Conservation (phyloP, 2,797 vertebrate genomes). For the Pseudochirops cupreus region DNA sequence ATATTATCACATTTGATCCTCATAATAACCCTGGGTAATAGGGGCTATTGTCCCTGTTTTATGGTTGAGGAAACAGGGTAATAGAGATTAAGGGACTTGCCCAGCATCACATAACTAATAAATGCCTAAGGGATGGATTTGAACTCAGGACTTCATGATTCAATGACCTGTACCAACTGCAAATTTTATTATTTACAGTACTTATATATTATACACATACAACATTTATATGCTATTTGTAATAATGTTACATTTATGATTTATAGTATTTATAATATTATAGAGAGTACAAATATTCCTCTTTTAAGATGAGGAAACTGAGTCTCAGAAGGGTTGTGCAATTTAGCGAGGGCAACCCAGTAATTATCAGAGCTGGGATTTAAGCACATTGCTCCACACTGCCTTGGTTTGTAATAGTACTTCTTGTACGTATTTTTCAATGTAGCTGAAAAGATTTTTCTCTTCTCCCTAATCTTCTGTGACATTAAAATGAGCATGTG, state of each 20-base stretch:
- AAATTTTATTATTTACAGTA: not conserved
- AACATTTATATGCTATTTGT: not conserved
- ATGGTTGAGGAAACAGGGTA: slow-evolving; percentile 5
- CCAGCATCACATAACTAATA: slow-evolving; percentile 1
- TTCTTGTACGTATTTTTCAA: not conserved
- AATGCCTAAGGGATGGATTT: not conserved
- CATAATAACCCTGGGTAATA: not conserved
- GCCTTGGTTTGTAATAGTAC: not conserved
- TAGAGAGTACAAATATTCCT: not conserved
- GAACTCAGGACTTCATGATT: slow-evolving; percentile 15
- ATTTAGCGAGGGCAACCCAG: not conserved
- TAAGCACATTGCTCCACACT: not conserved
- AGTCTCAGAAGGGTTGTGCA: not conserved
- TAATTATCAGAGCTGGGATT: not conserved
- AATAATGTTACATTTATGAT: not conserved
- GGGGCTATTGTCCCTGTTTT: slow-evolving; percentile 19
- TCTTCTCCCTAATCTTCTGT: not conserved
- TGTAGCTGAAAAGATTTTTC: not conserved
- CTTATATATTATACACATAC: not conserved
- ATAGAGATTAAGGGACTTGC: not conserved
- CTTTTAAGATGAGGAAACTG: not conserved
- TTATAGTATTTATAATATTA: not conserved
- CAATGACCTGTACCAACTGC: not conserved
- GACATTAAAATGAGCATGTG: slow-evolving; percentile 7
- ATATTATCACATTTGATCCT: not conserved